Conservation (phyloP, 2,888 invertebrate species). For the Drosophila differens region DNA sequence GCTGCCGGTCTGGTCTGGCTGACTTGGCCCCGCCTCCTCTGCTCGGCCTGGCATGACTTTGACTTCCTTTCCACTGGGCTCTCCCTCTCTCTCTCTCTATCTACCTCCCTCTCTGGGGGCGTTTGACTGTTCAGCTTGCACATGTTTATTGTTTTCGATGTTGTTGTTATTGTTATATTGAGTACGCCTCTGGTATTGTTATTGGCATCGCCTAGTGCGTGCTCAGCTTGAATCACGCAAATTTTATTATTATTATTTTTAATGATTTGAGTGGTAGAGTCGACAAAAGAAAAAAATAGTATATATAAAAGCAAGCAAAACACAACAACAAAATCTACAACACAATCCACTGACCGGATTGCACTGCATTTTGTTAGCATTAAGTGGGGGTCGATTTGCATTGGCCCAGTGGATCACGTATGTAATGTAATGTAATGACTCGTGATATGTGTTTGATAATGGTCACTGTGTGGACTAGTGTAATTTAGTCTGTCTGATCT, state of each 20-base stretch:
- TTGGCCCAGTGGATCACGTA: slow-evolving; percentile 45
- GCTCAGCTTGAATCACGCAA: slow-evolving; percentile 79
- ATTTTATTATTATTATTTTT: slow-evolving; percentile 80
- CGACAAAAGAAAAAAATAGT: slow-evolving; percentile 35
- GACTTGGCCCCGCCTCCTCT: slow-evolving; percentile 25
- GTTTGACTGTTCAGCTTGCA: slow-evolving; percentile 65
- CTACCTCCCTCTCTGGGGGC: slow-evolving; percentile 51
- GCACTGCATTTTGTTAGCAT: slow-evolving; percentile 57
- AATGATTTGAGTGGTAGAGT: slow-evolving; percentile 78
- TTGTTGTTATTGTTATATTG: slow-evolving; percentile 62
- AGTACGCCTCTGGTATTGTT: slow-evolving; percentile 64
- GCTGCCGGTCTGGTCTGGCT: slow-evolving; percentile 9
- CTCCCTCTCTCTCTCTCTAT: neutral
- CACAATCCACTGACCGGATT: slow-evolving; percentile 64
- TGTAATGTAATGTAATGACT: slow-evolving; percentile 43
- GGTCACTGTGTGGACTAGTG: slow-evolving; percentile 7
- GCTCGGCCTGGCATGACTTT: slow-evolving; percentile 63
- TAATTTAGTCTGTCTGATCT: slow-evolving; percentile 14
- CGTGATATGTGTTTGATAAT: slow-evolving; percentile 47
- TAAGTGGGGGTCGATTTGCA: slow-evolving; percentile 33
- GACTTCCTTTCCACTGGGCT: slow-evolving; percentile 62
- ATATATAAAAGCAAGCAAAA: slow-evolving; percentile 2
- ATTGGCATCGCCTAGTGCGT: slow-evolving; percentile 79
- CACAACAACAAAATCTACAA: slow-evolving; percentile 23
- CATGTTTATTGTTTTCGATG: slow-evolving; percentile 48